These are phyloP conservation scores for Bimastos eiseni DNA, from an alignment of 2,888 invertebrate species.

Conservation along the genomic window DNA sequence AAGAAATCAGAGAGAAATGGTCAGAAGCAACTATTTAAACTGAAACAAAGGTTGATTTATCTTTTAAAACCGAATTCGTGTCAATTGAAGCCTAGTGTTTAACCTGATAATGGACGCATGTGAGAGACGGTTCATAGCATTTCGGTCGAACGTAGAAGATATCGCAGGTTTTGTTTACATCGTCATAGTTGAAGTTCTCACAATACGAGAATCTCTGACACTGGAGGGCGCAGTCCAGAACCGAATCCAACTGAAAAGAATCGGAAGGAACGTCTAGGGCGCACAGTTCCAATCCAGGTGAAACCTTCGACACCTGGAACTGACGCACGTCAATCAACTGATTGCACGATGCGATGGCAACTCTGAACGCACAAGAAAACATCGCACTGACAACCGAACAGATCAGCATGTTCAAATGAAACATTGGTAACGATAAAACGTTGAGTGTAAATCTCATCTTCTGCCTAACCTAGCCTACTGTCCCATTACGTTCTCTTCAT, in stretches of 20 bases:
- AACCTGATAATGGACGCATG: not conserved
- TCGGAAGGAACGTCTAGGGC: not conserved
- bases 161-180: not conserved
- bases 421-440: too few species aligned
- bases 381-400: not conserved
- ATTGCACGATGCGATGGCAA: not conserved
- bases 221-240: not conserved
- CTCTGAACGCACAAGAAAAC: not conserved
- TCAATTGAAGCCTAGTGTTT: not conserved
- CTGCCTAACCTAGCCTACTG: too few species aligned
- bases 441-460: too few species aligned
- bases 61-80: too few species aligned
- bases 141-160: not conserved
- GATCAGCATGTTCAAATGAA: too few species aligned
- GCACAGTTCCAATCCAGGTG: not conserved
- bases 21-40: too few species aligned
- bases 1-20: too few species aligned
- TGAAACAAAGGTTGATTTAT: too few species aligned
- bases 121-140: not conserved
- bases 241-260: not conserved
- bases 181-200: constrained; percentile 13
- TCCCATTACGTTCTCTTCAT: too few species aligned
- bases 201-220: not conserved
- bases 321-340: not conserved
- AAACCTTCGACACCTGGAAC: not conserved